Conservation (phyloP, 1,140 invertebrate genomes). For the Marisa cornuarietis region DNA sequence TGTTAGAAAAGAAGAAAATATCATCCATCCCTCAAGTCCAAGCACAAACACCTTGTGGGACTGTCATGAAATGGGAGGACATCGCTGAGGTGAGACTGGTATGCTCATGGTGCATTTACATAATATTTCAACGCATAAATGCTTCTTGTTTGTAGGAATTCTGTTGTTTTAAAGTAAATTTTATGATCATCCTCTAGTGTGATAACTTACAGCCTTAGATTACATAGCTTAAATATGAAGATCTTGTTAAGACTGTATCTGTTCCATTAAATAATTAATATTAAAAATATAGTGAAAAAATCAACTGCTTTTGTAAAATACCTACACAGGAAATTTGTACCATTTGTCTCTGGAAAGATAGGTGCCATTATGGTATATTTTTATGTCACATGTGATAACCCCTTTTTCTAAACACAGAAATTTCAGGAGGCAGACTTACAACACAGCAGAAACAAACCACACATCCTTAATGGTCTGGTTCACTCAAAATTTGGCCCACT, state of each 20-base stretch:
- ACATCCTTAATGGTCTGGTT: neutral
- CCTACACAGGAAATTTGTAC: too few species aligned
- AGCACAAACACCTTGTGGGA: constrained; percentile 58
- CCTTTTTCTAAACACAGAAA: constrained; percentile 12
- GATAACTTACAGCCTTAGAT: too few species aligned
- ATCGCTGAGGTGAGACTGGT: constrained; percentile 50
- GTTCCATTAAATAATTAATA: too few species aligned
- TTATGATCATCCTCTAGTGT: too few species aligned
- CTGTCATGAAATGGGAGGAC: constrained; percentile 57
- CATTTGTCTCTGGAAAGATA: too few species aligned
- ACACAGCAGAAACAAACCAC: neutral
- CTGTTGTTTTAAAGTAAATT: neutral
- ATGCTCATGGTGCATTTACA: neutral
- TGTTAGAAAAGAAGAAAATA: neutral
- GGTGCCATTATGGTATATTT: too few species aligned
- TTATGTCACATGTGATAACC: too few species aligned
- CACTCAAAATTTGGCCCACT: constrained; percentile 27
- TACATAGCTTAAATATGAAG: too few species aligned
- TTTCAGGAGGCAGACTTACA: constrained; percentile 20
- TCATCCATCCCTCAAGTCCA: constrained; percentile 45
- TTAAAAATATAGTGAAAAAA: too few species aligned
- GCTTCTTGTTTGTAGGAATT: neutral
- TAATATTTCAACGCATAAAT: neutral
- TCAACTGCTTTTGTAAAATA: too few species aligned
- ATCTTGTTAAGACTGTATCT: too few species aligned